phyloP scores from a whole-genome alignment of 2,797 vertebrate genomes.

The Spheniscus humboldti region DNA sequence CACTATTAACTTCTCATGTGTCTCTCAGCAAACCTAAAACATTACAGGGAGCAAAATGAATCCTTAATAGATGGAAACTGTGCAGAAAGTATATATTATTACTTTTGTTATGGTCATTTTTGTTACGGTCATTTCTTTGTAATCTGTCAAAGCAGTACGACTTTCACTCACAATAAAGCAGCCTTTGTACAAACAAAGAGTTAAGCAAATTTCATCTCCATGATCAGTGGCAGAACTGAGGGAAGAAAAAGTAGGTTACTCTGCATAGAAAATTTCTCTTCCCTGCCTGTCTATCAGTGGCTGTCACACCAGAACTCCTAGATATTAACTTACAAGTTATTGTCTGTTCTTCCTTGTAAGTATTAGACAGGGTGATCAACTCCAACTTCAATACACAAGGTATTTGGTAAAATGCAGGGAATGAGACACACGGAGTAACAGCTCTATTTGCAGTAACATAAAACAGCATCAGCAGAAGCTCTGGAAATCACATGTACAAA shows the following conservation, averaged over 20 bases:
- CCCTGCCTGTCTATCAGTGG: background rate
- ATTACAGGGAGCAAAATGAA: background rate
- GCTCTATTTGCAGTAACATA: background rate
- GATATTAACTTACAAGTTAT: background rate
- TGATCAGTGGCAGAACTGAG: background rate
- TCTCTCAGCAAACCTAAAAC: background rate
- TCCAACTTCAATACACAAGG: background rate
- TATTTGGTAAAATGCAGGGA: background rate
- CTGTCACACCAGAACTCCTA: background rate
- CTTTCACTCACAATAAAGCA: background rate
- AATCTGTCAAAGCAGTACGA: background rate
- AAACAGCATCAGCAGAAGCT: background rate
- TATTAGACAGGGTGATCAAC: background rate
- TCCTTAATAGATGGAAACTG: background rate
- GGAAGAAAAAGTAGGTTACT: conserved; percentile 35
- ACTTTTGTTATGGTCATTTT: background rate
- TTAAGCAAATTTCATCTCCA: conserved; percentile 21
- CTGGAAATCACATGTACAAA: background rate
- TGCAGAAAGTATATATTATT: background rate
- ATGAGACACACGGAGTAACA: background rate
- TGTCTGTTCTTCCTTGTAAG: background rate
- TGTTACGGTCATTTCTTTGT: background rate
- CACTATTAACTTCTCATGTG: background rate
- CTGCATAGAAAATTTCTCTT: background rate
- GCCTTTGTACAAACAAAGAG: conserved; percentile 38